Conservation (phyloP, 2,888 invertebrate species). For the Andrena minutula region DNA sequence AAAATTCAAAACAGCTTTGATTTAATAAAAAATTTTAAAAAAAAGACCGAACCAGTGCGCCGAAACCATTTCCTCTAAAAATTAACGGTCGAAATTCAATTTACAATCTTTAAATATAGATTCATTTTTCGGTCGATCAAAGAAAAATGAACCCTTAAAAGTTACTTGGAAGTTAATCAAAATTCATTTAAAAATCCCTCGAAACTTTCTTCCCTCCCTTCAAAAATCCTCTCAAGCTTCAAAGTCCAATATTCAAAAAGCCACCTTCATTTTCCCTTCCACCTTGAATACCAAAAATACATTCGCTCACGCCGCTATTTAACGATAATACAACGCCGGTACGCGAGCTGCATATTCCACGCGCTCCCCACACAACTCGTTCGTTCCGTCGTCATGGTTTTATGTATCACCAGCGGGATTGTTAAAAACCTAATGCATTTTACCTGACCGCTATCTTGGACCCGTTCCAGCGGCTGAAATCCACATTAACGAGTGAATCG, state of each 20-base stretch:
- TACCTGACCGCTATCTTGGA: background rate
- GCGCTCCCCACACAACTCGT: background rate
- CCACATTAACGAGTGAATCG: conserved; percentile 1
- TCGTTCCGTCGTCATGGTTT: background rate
- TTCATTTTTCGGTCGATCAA: too few species aligned
- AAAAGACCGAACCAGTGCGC: too few species aligned
- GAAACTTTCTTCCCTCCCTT: too few species aligned
- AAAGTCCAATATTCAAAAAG: background rate
- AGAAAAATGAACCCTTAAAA: too few species aligned
- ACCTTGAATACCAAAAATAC: background rate
- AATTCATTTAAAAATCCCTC: too few species aligned
- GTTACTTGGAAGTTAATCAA: too few species aligned
- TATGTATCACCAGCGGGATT: background rate
- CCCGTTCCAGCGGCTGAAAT: background rate
- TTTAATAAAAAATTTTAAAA: too few species aligned
- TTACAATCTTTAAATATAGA: too few species aligned
- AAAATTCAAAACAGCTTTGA: too few species aligned
- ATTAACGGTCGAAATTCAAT: too few species aligned
- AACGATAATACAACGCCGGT: background rate
- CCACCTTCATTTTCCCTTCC: background rate
- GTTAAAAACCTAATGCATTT: background rate
- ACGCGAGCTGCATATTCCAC: background rate
- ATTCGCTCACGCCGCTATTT: background rate
- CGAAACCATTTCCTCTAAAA: too few species aligned
- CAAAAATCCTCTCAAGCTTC: background rate